Evolutionary conservation across 1,140 invertebrate species (phyloP), one percentile per base, ranked within the genome.

Genomic region (Trichogramma pretiosum): DNA sequence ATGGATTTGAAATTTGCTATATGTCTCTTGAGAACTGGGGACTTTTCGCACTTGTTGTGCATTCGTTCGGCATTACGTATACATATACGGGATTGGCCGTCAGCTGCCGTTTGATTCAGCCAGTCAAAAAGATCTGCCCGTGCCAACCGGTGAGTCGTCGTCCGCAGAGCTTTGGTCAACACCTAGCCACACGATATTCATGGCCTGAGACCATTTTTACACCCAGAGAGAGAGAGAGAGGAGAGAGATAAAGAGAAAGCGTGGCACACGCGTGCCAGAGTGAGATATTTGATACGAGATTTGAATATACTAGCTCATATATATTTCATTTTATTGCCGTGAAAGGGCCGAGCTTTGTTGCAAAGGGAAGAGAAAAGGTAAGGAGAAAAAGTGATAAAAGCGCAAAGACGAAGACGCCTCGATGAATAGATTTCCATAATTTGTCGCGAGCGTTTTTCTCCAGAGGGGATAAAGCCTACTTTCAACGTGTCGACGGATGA

Each of bases 131-230:
- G 46, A 21, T 21, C 18, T 13, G 19, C 18, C 13, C 18, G 14
- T 7, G 14, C 34, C 13, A 33, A 23, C 32, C 18, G n/a, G n/a
- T n/a, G n/a, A n/a, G n/a, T 24, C 35, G 2, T 16, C 4, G 1
- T 4, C 53, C 50, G 57, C 61, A 44, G 46, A 57, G 48, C 56
- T 61, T 68, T 66, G 67, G 67, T 70, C 68, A 70, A 64, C 68
- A n/a, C n/a, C n/a, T n/a, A n/a, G n/a, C n/a, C n/a, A n/a, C 67
- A 70, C 68, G 67, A 69, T 71, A 71, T 71, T 71, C 68, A 71
- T 71, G 67, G 67, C 59, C 56, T 63, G 68, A 66, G 68, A 71
- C 66, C 64, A n/a, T n/a, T n/a, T n/a, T n/a, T n/a, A n/a, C n/a
- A 62, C 61, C 57, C 58, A 53, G 61, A 58, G 60, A n/a, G n/a